phyloP scores from a whole-genome alignment of 2,113 vertebrate species.

The Peucedramus taeniatus region DNA sequence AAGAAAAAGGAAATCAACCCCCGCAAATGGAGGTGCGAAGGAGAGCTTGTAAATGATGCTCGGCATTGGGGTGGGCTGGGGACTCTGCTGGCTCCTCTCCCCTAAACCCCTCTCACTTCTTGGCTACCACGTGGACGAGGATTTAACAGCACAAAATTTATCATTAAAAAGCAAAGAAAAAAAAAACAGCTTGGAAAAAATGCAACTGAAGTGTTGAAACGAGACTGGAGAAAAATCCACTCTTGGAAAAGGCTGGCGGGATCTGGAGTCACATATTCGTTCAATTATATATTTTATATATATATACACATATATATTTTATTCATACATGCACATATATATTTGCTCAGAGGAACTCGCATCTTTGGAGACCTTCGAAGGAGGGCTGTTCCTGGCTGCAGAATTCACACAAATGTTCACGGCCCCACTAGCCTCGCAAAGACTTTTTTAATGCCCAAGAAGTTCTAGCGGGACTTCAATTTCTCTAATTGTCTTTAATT shows the following conservation, averaged over 20 bases:
- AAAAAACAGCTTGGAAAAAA: neutral
- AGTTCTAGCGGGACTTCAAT: neutral
- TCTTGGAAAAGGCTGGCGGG: neutral
- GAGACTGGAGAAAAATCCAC: neutral
- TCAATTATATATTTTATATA: neutral
- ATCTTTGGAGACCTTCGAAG: slow-evolving; percentile 46
- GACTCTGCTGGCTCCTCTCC: neutral
- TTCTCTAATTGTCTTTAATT: neutral
- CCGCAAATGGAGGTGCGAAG: neutral
- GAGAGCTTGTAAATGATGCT: neutral
- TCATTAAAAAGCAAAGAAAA: neutral
- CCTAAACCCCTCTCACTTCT: neutral
- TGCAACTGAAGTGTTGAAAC: neutral
- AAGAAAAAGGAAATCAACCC: neutral
- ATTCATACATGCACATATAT: neutral
- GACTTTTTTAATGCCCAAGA: neutral
- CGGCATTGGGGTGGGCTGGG: neutral
- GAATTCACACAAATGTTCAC: slow-evolving; percentile 43
- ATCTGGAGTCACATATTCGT: neutral
- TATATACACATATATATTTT: neutral
- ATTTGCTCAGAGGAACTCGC: slow-evolving; percentile 23
- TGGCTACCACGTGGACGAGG: neutral
- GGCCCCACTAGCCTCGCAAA: slow-evolving; percentile 25
- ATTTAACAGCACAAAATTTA: neutral
- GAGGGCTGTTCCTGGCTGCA: slow-evolving; percentile 47